These are phyloP conservation scores for Conomelus anceps DNA, from an alignment of 2,888 invertebrate species.

Conservation along the genomic window DNA sequence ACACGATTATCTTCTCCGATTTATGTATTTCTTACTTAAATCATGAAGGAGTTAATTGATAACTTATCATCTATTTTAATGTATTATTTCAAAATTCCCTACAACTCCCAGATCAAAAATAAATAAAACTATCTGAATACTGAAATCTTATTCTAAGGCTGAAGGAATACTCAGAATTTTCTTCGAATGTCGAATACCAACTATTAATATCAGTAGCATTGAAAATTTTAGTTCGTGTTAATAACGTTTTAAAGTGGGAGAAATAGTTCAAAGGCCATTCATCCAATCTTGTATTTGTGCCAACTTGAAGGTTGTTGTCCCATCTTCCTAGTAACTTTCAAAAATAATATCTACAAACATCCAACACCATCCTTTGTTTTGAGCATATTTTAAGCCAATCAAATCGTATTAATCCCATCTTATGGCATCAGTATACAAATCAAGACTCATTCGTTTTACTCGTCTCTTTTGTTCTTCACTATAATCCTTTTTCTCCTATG, in stretches of 20 bases:
- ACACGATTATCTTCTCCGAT: too few species aligned
- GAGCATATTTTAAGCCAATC: neutral
- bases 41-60: too few species aligned
- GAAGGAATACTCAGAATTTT: neutral
- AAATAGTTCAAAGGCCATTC: neutral
- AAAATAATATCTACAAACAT: neutral
- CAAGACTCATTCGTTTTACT: neutral
- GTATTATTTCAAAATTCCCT: too few species aligned
- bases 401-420: neutral
- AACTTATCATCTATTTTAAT: too few species aligned
- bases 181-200: neutral
- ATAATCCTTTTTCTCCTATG: too few species aligned
- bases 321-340: neutral
- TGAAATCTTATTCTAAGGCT: too few species aligned
- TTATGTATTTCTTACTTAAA: too few species aligned
- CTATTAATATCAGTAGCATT: neutral
- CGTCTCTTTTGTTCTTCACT: neutral
- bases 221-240: neutral
- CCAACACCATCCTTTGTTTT: neutral
- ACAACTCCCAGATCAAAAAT: too few species aligned
- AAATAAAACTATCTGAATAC: too few species aligned
- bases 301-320: neutral
- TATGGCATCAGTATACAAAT: neutral
- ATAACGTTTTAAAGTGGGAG: neutral
- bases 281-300: neutral